Evolutionary conservation across 2,888 invertebrate species (phyloP).

Genomic region (Pegoplata infirma): DNA sequence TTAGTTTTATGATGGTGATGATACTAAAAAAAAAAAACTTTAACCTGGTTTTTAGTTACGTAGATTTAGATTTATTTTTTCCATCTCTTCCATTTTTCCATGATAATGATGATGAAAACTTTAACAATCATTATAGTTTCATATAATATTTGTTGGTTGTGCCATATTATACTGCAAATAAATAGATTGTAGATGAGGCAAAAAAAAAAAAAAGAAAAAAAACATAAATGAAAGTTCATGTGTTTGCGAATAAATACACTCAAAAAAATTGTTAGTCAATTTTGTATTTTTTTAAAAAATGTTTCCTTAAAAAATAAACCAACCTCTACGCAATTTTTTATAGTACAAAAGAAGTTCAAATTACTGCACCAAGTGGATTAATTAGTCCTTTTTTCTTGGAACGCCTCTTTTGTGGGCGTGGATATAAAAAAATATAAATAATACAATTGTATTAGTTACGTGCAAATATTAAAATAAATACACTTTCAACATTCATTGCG

Average conservation of each 20-base stretch:
- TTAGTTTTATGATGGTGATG: neutral
- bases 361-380: no score
- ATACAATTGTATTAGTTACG: no score
- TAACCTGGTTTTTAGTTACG: constrained; percentile 6
- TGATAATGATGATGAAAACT: constrained; percentile 3
- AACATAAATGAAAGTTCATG: neutral
- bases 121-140: constrained; percentile 32
- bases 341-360: no score
- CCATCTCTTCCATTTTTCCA: neutral
- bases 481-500: no score
- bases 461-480: no score
- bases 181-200: neutral
- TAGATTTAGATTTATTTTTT: neutral
- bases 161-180: constrained; percentile 37
- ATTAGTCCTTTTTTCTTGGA: no score
- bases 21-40: constrained; percentile 4
- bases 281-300: no score
- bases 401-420: no score
- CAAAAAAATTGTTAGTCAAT: neutral
- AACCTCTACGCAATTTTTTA: no score
- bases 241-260: neutral
- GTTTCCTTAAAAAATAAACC: no score
- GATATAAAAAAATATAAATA: no score
- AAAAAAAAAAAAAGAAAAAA: no score
- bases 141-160: constrained; percentile 38